Evolutionary conservation across 1,140 invertebrate species (phyloP), one percentile per base, ranked within the genome.

Genomic region (Cyrtorhinus lividipennis): DNA sequence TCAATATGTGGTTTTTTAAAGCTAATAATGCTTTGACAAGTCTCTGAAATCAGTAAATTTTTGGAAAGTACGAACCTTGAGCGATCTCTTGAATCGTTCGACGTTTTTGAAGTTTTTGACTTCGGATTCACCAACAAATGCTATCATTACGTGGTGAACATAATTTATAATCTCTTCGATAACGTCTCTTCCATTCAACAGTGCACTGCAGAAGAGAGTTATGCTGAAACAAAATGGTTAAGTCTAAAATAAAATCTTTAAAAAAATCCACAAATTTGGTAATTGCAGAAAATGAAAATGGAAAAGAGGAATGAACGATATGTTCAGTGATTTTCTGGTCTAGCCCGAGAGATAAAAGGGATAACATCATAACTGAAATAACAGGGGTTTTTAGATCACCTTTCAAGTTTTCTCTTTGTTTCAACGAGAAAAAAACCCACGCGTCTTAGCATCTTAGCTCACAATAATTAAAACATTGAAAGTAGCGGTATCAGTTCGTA

Each of bases 51-150:
- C 60, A 61, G 12, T 62, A 24, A 62, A n/a, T 44, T 44, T 5
- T 53, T 15, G 18, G 48, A 20, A 8, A 57, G 12, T 27, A 64
- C 66, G 66, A 68, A 85, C 81, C 68, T 86, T 79, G 60, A 90
- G 75, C 66, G 90, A 87, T 72, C 82, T 79, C 71, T 90, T 90
- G 22, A 90, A 75, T 70, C 85, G 79, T 69, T 91, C 88, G 46
- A 88, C 75, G 73, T 87, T 90, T 69, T 84, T 82, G 38, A 84
- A 78, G 65, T 76, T 82, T 67, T 82, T 81, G 22, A 91, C 73
- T 68, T 88, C 85, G 63, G 90, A 86, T 3, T 87, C 78, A 13
- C 90, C 88, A 67, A 86, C 81, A 63, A 84, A 80, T 44, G 91
- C 77, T 10, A 91, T 78, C 78, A 92, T 83, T 1, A 82, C 77